A percentile compares a stretch with the other conserved stretches of the same genome.
Evolutionary conservation across 2,797 vertebrate genomes (phyloP).

Genomic region (Cephalopachus bancanus): DNA sequence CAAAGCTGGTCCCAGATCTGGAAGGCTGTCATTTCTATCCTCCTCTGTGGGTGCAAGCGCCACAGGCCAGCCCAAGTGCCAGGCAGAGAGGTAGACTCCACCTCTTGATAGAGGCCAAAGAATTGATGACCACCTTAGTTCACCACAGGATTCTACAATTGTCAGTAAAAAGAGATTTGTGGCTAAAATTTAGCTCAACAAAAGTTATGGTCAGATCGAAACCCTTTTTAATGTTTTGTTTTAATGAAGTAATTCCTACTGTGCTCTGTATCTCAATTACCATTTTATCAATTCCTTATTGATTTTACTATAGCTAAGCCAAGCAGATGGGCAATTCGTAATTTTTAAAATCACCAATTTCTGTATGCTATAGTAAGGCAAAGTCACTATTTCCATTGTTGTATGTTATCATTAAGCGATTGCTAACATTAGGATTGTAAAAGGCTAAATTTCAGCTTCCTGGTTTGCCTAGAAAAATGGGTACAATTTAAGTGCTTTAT

Average conservation of each 20-base stretch:
- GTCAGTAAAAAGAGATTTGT: not conserved
- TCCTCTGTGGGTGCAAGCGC: not conserved
- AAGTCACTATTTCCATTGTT: slow-evolving; percentile 1
- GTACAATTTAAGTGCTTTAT: slow-evolving; percentile 29
- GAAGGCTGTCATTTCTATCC: not conserved
- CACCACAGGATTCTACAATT: not conserved
- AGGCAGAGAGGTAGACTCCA: not conserved
- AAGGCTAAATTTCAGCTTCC: slow-evolving; percentile 43
- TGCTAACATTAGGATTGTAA: slow-evolving; percentile 1
- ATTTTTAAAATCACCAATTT: not conserved
- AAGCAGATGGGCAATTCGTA: not conserved
- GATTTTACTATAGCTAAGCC: not conserved
- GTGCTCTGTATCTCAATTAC: not conserved
- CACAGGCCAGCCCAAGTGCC: not conserved
- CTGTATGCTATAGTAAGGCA: not conserved
- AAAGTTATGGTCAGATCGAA: not conserved
- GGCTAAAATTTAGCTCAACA: not conserved
- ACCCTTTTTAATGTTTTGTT: not conserved
- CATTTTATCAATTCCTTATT: not conserved
- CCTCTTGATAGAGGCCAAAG: not conserved
- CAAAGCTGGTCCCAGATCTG: not conserved
- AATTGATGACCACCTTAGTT: not conserved
- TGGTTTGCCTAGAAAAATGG: slow-evolving; percentile 35
- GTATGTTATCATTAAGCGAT: slow-evolving; percentile 17
- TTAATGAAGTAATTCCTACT: slow-evolving; percentile 10